Percentiles rank a stretch among this genome's conserved stretches.
Evolutionary conservation across 1,140 invertebrate species (phyloP).

Genomic region (Microplitis mediator): DNA sequence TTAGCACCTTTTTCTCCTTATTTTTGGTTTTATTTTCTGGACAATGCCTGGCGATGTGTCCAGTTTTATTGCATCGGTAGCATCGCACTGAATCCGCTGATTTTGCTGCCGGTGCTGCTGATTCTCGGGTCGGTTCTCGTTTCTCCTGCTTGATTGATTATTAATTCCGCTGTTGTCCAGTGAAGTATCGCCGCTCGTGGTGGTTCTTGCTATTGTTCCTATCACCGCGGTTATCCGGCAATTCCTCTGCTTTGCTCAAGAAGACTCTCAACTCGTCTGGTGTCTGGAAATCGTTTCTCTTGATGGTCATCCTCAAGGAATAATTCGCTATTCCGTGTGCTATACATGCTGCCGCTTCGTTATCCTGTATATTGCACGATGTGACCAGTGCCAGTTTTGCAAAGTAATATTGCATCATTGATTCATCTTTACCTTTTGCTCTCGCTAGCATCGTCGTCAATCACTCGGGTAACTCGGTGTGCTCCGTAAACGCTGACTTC

Average conservation of each 20-base stretch:
- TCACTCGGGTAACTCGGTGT: slow-evolving; percentile 20
- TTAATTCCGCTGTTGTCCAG: not conserved
- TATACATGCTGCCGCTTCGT: too few species aligned
- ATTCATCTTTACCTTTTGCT: slow-evolving; percentile 16
- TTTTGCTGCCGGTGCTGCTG: not conserved
- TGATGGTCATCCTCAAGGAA: slow-evolving; percentile 17
- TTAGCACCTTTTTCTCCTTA: slow-evolving; percentile 15
- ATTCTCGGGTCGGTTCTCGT: too few species aligned
- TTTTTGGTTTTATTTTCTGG: not conserved
- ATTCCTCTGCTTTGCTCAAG: slow-evolving; percentile 14
- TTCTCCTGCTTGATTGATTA: too few species aligned
- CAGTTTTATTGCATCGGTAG: too few species aligned
- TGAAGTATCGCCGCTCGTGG: slow-evolving; percentile 4
- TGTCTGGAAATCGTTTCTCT: slow-evolving; percentile 14
- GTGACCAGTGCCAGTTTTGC: slow-evolving; percentile 11
- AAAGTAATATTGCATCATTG: slow-evolving; percentile 26
- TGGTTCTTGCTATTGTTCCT: not conserved
- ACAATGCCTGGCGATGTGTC: too few species aligned
- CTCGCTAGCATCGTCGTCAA: slow-evolving; percentile 11
- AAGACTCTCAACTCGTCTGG: slow-evolving; percentile 17
- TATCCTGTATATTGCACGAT: too few species aligned
- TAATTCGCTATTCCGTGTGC: too few species aligned
- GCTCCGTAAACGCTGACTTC: slow-evolving; percentile 23
- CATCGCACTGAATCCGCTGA: not conserved
- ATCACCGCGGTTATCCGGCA: not conserved